Evolutionary conservation across 92 coral and sea anemone species (phyloP), one percentile per base, ranked within the genome.

Genomic region (Hydrozoanthus gracilis): DNA sequence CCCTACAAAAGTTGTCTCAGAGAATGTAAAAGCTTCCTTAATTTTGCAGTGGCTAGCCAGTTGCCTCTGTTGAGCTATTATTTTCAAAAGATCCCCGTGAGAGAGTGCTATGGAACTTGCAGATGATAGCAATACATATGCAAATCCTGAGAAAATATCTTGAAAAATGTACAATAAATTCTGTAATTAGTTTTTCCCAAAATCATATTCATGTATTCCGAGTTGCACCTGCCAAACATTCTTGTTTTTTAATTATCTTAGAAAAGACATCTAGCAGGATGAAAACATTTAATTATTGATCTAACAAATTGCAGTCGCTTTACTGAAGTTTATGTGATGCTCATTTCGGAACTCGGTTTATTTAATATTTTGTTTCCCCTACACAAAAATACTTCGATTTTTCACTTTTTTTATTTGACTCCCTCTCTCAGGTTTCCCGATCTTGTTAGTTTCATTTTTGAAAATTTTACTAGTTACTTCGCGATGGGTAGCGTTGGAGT

Each of bases 111-210:
- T 20, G 74, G 89, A 82, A 78, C 73, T 79, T 80, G 84, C 91
- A 93, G 91, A 94, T 91, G 95, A 91, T 86, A 10, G 86, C 51
- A 27, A 92, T 90, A 94, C 91, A 88, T 73, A 94, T 94, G 94
- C 91, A 69, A 93, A 94, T 94, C 83, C 87, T 79, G 77, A 27
- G 77, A 87, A 82, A 89, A 87, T 91, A 89, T 93, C 96, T 88
- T 84, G 51, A 91, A 86, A 94, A 89, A 89, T 92, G 94, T 92
- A 89, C 94, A 92, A 91, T 91, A 90, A 92, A 90, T 87, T 87
- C 89, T 71, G 77, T 90, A 90, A 92, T 92, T 92, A 92, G 88
- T 90, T 88, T 92, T 87, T 87, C 82, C 65, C 56, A 87, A 89
- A 87, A 78, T 73, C 74, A 83, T 92, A 92, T 92, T 92, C 95